phyloP scores from a whole-genome alignment of 2,113 vertebrate genomes.

The Colaptes auratus region DNA sequence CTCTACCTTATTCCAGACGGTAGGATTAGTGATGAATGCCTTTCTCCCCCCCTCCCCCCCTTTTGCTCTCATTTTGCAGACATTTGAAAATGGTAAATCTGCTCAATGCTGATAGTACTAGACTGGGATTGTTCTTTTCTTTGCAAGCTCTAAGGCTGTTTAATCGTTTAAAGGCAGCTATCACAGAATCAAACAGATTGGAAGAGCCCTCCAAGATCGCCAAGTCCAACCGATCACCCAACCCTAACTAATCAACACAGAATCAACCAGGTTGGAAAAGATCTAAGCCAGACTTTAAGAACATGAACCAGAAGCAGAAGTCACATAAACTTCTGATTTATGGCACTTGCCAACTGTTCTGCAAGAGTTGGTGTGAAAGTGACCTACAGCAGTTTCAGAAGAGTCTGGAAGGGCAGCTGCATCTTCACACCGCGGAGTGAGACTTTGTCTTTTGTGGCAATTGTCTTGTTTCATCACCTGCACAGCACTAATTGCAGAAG shows the following conservation, averaged over 20 bases:
- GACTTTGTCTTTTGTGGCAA: conserved; percentile 11
- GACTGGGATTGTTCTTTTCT: not conserved
- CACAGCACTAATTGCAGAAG: not conserved
- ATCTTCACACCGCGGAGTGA: conserved; percentile 11
- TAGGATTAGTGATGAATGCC: conserved; percentile 47
- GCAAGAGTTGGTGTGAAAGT: conserved; percentile 14
- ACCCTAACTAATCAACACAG: too few relatives aligned
- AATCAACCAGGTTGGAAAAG: too few relatives aligned
- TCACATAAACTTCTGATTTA: conserved; percentile 10
- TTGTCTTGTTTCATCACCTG: not conserved
- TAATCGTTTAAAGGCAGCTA: conserved; percentile 73
- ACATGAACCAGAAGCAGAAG: not conserved
- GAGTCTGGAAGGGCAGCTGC: not conserved
- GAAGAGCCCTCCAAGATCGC: too few relatives aligned
- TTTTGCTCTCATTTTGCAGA: conserved; percentile 38
- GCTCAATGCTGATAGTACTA: conserved; percentile 3
- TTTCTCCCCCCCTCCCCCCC: not conserved
- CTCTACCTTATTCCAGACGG: conserved; percentile 47
- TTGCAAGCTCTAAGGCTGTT: conserved; percentile 47
- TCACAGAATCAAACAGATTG: not conserved
- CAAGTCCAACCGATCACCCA: too few relatives aligned
- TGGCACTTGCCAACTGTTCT: not conserved
- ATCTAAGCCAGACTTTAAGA: not conserved
- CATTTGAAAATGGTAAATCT: conserved; percentile 53
- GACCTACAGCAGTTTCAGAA: conserved; percentile 28